Conservation (phyloP, 2,797 vertebrate genomes). For the Gorsachius magnificus region DNA sequence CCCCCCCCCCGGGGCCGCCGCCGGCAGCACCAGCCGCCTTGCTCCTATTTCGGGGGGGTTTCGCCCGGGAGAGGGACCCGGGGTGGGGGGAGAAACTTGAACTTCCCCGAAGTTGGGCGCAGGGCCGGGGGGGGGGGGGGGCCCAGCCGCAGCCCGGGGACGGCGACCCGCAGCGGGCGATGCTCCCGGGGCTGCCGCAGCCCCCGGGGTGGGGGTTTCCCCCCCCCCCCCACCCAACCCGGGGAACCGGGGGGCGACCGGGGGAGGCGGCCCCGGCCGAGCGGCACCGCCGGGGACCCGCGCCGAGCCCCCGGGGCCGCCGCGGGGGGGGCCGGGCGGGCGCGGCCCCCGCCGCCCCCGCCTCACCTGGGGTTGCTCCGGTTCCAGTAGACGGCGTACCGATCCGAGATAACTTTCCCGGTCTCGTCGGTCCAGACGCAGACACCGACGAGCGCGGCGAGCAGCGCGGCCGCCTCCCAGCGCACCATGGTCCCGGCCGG, state of each 20-base stretch:
- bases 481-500: constrained; percentile 52
- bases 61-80: not conserved
- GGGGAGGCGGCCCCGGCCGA: too few species aligned
- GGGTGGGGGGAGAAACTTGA: not conserved
- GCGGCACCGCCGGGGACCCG: not conserved
- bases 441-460: constrained; percentile 82
- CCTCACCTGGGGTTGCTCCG: constrained; percentile 91
- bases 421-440: constrained; percentile 85
- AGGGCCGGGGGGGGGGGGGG: not conserved
- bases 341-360: not conserved
- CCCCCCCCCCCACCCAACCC: not conserved
- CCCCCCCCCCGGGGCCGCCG: too few species aligned
- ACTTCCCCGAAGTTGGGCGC: constrained; percentile 21
- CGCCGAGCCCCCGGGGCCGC: not conserved
- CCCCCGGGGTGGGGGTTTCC: not conserved
- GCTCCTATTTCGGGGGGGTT: not conserved
- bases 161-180: not conserved
- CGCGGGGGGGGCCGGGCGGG: not conserved
- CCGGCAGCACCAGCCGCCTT: not conserved
- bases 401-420: constrained; percentile 87
- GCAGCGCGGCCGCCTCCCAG: constrained; percentile 82
- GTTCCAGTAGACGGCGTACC: constrained; percentile 94
- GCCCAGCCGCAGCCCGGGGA: not conserved
- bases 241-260: not conserved
- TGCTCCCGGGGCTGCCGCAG: not conserved